Percentiles rank a stretch among this genome's conserved stretches.
phyloP scores from a whole-genome alignment of 2,888 invertebrate species.

The Melanargia galathea region DNA sequence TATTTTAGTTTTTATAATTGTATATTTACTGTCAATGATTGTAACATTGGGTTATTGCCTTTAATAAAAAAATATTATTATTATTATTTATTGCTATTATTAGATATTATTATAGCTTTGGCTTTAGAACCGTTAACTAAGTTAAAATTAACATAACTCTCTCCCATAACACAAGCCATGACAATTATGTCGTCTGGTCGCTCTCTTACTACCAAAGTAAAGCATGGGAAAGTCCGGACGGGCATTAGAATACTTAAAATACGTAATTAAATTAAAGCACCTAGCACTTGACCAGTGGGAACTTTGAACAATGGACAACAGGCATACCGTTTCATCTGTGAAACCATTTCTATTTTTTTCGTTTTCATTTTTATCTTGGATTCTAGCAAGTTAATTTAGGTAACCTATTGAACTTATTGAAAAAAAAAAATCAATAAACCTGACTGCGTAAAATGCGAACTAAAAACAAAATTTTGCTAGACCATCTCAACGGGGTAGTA shows the following conservation, averaged over 20 bases:
- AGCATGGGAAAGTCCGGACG: conserved; percentile 64
- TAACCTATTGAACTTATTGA: no score
- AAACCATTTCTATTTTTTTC: conserved; percentile 28
- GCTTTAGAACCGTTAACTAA: not conserved
- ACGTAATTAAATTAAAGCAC: conserved; percentile 69
- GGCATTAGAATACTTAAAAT: conserved; percentile 62
- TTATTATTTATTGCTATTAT: no score
- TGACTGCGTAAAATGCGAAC: no score
- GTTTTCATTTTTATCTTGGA: not conserved
- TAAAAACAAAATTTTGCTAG: no score
- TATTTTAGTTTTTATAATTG: no score
- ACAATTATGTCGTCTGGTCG: conserved; percentile 51
- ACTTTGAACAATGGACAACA: conserved; percentile 61
- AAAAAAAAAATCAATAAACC: no score
- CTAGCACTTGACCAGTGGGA: conserved; percentile 75
- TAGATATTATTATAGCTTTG: not conserved
- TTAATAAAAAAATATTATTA: no score
- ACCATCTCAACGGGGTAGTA: no score
- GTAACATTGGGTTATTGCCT: no score
- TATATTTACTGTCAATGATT: no score
- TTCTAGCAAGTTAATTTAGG: no score
- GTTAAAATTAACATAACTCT: not conserved
- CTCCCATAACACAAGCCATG: not conserved
- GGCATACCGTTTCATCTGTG: conserved; percentile 37
- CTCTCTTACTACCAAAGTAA: conserved; percentile 64